A percentile compares a stretch with the other conserved stretches of the same genome.
Conservation (phyloP, 53 echinoderm and acorn worm species). For the Mesocentrotus franciscanus region DNA sequence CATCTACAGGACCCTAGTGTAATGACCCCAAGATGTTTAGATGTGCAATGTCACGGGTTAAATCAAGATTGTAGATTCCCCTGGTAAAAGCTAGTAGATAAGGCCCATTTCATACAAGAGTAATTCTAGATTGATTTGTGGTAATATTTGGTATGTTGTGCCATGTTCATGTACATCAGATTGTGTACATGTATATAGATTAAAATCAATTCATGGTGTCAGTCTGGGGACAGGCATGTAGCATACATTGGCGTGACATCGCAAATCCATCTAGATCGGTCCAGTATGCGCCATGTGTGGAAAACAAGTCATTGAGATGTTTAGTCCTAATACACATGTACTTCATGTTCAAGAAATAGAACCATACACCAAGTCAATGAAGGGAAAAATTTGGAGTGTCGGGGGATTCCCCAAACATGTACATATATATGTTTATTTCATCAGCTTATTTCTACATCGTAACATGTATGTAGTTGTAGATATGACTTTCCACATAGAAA, state of each 20-base stretch:
- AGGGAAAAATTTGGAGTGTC: not conserved
- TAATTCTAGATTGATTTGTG: too few species aligned
- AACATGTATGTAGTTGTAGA: not conserved
- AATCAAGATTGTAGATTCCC: not conserved
- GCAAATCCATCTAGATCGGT: not conserved
- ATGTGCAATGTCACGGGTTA: slow-evolving; percentile 22
- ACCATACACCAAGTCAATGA: not conserved
- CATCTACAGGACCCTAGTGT: not conserved
- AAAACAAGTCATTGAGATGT: not conserved
- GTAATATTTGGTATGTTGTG: not conserved
- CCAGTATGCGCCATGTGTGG: not conserved
- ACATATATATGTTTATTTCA: not conserved
- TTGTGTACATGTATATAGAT: not conserved
- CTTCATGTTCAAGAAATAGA: not conserved
- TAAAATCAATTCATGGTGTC: not conserved
- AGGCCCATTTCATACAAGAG: not conserved
- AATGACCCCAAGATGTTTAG: slow-evolving; percentile 23
- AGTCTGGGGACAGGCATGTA: not conserved
- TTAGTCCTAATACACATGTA: not conserved
- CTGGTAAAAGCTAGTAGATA: not conserved
- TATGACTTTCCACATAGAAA: not conserved
- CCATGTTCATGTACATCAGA: not conserved
- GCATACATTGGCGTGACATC: not conserved
- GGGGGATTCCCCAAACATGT: slow-evolving; percentile 14
- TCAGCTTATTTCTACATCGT: not conserved